Percentiles rank a stretch among this genome's conserved stretches.
phyloP scores from a whole-genome alignment of 2,113 vertebrate genomes.

The Blennius ocellaris region DNA sequence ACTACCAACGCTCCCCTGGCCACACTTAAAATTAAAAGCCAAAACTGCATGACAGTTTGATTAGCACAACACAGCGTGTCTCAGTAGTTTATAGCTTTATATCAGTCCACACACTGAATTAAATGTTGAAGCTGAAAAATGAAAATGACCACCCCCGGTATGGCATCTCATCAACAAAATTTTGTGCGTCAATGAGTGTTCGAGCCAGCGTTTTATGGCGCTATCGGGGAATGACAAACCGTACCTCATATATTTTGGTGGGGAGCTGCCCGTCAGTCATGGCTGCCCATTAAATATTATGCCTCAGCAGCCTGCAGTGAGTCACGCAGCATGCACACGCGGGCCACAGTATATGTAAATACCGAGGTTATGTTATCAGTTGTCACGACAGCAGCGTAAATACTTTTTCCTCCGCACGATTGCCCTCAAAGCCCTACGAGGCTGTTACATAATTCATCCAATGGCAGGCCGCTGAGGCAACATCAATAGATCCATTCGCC shows the following conservation, averaged over 20 bases:
- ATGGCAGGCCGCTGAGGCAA: constrained; percentile 44
- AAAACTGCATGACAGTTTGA: not conserved
- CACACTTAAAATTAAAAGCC: not conserved
- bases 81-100: not conserved
- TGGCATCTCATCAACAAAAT: constrained; percentile 27
- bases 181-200: constrained; percentile 24
- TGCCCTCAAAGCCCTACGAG: constrained; percentile 52
- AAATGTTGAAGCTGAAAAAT: not conserved
- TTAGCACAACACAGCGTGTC: not conserved
- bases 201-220: constrained; percentile 9
- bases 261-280: constrained; percentile 20
- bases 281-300: constrained; percentile 36
- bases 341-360: constrained; percentile 53
- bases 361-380: constrained; percentile 48
- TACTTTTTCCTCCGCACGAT: constrained; percentile 38
- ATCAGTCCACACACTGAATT: constrained; percentile 2
- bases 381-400: constrained; percentile 58
- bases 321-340: constrained; percentile 24
- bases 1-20: too few relatives aligned
- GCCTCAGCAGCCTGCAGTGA: constrained; percentile 30
- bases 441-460: constrained; percentile 73
- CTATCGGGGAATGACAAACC: constrained; percentile 15
- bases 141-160: not conserved
- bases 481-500: constrained; percentile 56
- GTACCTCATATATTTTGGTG: constrained; percentile 3